These are phyloP conservation scores for Chloroclystis v-ata DNA, from an alignment of 2,888 invertebrate genomes.

Conservation along the genomic window DNA sequence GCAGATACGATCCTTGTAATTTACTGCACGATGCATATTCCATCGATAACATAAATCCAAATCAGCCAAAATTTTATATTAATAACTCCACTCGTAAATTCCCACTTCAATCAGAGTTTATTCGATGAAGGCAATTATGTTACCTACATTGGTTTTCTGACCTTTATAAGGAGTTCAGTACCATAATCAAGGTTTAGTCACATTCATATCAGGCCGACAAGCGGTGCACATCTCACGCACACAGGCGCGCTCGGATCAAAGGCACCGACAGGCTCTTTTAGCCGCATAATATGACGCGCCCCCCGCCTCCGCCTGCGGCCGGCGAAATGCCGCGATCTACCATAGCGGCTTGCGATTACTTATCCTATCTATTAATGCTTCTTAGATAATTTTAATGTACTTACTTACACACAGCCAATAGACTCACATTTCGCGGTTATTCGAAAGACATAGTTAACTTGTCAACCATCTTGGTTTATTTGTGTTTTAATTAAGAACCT, in stretches of 20 bases:
- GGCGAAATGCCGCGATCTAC: conserved; percentile 64
- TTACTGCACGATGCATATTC: conserved; percentile 44
- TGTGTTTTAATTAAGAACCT: no score
- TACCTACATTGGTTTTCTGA: conserved; percentile 59
- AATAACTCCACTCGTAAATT: conserved; percentile 38
- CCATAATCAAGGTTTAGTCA: conserved; percentile 78
- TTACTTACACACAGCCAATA: no score
- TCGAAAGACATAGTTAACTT: no score
- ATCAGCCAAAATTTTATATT: conserved; percentile 26
- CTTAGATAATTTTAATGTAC: conserved; percentile 54
- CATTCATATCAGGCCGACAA: conserved; percentile 75
- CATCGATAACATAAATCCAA: conserved; percentile 30
- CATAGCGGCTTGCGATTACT: conserved; percentile 73
- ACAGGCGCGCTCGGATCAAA: conserved; percentile 66
- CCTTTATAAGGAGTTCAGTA: conserved; percentile 71
- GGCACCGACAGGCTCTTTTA: conserved; percentile 78
- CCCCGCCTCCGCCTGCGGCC: conserved; percentile 62
- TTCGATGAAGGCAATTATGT: conserved; percentile 45
- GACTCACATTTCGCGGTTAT: no score
- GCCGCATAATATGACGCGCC: conserved; percentile 77
- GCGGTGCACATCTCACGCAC: conserved; percentile 64
- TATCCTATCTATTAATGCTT: conserved; percentile 69
- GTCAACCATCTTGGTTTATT: no score
- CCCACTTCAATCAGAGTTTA: conserved; percentile 37
- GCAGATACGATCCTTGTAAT: conserved; percentile 64